phyloP scores from a whole-genome alignment of 2,113 vertebrate genomes.

The Malurus cyaneus region DNA sequence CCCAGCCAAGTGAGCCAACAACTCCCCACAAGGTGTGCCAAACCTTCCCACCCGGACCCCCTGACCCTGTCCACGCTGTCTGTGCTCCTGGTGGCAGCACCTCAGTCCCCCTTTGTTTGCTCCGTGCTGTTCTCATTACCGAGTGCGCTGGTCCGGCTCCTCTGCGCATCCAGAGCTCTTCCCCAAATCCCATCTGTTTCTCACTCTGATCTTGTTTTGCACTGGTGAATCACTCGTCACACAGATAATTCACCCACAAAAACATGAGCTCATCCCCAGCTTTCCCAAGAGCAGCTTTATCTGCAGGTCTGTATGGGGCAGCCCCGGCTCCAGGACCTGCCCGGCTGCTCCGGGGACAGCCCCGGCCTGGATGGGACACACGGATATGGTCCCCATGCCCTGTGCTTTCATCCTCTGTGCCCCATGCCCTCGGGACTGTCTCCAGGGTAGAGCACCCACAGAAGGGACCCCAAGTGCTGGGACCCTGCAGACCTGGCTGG shows the following conservation, averaged over 20 bases:
- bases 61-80: background rate
- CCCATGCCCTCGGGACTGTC: background rate
- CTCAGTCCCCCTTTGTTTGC: background rate
- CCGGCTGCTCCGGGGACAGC: rapidly evolving
- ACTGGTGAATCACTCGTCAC: slow-evolving; percentile 3
- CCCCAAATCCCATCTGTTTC: background rate
- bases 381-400: rapidly evolving
- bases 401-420: background rate
- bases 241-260: slow-evolving; percentile 7
- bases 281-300: background rate
- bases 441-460: rapidly evolving
- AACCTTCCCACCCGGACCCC: rapidly evolving
- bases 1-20: rapidly evolving
- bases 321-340: rapidly evolving
- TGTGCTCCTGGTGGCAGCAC: background rate
- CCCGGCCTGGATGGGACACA: background rate
- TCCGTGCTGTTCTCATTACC: background rate
- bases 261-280: background rate
- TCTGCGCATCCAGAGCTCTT: background rate
- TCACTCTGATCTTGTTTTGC: background rate
- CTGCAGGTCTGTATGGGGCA: background rate
- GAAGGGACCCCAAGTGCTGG: background rate
- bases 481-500: background rate
- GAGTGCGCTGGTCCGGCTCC: rapidly evolving
- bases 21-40: rapidly evolving